These are phyloP conservation scores for Lepidochrysops patricia DNA, from an alignment of 2,888 invertebrate genomes.

Conservation along the genomic window DNA sequence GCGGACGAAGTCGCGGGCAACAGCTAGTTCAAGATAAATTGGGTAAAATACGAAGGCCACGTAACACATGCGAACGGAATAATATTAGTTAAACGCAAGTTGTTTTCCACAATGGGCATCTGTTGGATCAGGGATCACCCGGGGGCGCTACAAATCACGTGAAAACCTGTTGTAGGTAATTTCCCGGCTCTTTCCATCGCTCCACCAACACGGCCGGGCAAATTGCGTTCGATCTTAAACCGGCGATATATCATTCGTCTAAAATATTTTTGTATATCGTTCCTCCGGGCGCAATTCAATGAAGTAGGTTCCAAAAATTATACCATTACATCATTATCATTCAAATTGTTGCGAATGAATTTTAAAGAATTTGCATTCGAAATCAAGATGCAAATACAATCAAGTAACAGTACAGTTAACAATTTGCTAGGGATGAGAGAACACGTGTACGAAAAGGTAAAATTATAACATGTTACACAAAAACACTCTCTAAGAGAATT, in stretches of 20 bases:
- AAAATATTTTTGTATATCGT: slow-evolving; percentile 22
- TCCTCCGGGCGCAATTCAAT: slow-evolving; percentile 34
- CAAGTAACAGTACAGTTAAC: too few species aligned
- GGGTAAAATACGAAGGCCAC: slow-evolving; percentile 1
- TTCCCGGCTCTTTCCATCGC: slow-evolving; percentile 52
- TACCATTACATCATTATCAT: not conserved
- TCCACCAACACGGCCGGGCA: slow-evolving; percentile 59
- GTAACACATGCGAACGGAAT: slow-evolving; percentile 28
- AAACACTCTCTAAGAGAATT: not conserved
- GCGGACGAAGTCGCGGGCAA: too few species aligned
- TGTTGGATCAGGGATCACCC: slow-evolving; percentile 57
- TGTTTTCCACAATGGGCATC: slow-evolving; percentile 53
- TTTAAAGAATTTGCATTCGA: not conserved
- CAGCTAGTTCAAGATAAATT: slow-evolving; percentile 13
- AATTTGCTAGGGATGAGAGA: too few species aligned
- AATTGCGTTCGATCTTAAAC: slow-evolving; percentile 65
- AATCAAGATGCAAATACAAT: not conserved
- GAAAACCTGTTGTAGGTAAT: slow-evolving; percentile 70
- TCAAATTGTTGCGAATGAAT: not conserved
- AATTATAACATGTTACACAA: too few species aligned
- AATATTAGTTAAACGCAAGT: slow-evolving; percentile 59
- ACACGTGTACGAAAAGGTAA: too few species aligned
- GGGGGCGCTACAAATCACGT: slow-evolving; percentile 66
- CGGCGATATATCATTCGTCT: slow-evolving; percentile 61
- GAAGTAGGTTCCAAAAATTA: slow-evolving; percentile 16